phyloP scores from a whole-genome alignment of 2,797 vertebrate genomes.

The Delichon dasypus region DNA sequence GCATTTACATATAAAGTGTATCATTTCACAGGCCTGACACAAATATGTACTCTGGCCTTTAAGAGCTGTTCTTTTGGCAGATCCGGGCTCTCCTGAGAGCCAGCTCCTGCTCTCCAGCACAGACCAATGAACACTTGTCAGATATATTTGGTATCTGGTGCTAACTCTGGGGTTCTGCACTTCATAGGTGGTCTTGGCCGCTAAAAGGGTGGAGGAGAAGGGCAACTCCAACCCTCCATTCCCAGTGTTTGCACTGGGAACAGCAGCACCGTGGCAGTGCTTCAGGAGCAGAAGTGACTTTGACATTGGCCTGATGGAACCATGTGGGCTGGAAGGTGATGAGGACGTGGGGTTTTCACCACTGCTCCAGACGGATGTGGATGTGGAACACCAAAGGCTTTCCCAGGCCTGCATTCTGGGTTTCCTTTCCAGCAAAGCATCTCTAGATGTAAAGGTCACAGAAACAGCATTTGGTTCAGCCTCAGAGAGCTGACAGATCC shows the following conservation, averaged over 20 bases:
- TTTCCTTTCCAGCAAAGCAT: background rate
- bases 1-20: background rate
- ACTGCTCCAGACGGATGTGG: background rate
- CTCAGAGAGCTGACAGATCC: background rate
- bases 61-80: conserved; percentile 40
- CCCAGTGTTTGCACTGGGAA: background rate
- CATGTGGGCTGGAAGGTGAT: background rate
- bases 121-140: background rate
- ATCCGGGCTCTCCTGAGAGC: background rate
- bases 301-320: background rate
- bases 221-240: background rate
- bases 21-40: conserved; percentile 28
- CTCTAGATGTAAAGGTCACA: background rate
- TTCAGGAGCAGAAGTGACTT: background rate
- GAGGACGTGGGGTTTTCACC: accelerated
- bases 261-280: background rate
- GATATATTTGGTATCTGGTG: conserved; percentile 4
- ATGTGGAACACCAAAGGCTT: background rate
- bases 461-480: background rate
- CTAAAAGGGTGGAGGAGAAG: background rate
- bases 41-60: conserved; percentile 2
- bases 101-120: conserved; percentile 16
- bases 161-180: background rate
- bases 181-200: conserved; percentile 33
- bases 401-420: background rate